Conservation (phyloP, 2,888 invertebrate species). For the Rotaria macrura region DNA sequence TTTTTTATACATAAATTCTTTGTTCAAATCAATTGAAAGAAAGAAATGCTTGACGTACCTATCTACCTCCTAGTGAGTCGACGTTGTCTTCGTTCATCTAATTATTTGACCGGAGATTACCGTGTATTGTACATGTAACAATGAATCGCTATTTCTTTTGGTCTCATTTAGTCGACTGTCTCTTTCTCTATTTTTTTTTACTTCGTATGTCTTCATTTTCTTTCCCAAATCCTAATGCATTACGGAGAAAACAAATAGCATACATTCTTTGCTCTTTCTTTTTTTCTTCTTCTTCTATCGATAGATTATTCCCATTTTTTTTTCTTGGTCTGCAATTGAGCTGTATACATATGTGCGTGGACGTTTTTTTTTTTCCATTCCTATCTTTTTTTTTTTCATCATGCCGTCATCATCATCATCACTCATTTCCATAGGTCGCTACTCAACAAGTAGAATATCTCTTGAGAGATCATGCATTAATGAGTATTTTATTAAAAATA, state of each 20-base stretch:
- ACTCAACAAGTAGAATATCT: not conserved
- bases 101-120: conserved; percentile 7
- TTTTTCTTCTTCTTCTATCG: not conserved
- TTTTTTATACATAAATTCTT: not conserved
- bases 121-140: not conserved
- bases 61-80: not conserved
- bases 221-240: not conserved
- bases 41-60: not conserved
- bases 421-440: not conserved
- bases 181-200: not conserved
- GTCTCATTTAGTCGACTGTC: not conserved
- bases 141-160: not conserved
- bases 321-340: not conserved
- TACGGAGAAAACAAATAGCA: not conserved
- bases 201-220: not conserved
- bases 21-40: not conserved
- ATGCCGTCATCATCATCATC: not conserved
- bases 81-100: not conserved
- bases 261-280: not conserved
- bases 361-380: not conserved
- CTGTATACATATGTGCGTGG: not conserved
- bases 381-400: not conserved
- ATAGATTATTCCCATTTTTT: not conserved
- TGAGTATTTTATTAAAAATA: not conserved
- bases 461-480: not conserved